Evolutionary conservation across 2,888 invertebrate species (phyloP), one percentile per base, ranked within the genome.

Genomic region (Ischnus inquisitorius): DNA sequence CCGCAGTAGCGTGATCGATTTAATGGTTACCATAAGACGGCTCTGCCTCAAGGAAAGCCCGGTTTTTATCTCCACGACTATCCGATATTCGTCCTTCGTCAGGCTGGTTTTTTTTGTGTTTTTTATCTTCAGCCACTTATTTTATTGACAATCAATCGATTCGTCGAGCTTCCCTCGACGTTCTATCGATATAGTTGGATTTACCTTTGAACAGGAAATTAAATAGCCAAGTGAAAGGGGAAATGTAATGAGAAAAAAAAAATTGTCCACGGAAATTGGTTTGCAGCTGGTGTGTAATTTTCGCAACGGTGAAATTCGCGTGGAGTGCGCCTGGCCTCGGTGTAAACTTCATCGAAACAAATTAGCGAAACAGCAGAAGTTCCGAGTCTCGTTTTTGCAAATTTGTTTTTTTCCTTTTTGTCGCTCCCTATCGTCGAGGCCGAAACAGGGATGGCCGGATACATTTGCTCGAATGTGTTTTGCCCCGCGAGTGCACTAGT

Each of bases 351-450:
- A 41, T 57, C 57, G 71, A 57, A 72, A 60, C 71, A 43, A 43
- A 72, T 57, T 60, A 57, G 57, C 25, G 57, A 72, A 72, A 14
- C 41, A 54, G 57, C 43, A 57, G n/a, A 72, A 72, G 71, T 54
- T 71, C 10, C 3, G 22, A 6, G 12, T 12, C 28, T 60, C 60
- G 25, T 41, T 60, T 39, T 57, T n/a, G 19, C 1, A 12, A 46
- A 6, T 51, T 19, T 10, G 5, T 19, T 51, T 16, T 54, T 54
- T 54, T 54, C 19, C 19, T 54, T 12, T 10, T 4, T 19, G 10
- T 46, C 14, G 12, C 19, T 54, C 19, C n/a, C 60, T 5, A 28
- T 60, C 28, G 60, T 60, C 14, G 60, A 14, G n/a, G 25, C 28
- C 34, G 60, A 28, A 60, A 60, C 60, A 60, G 25, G 72, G 3